Base-by-base conservation (phyloP, 2,797 vertebrate genomes). In the Schizopygopsis pylzovi region DNA sequence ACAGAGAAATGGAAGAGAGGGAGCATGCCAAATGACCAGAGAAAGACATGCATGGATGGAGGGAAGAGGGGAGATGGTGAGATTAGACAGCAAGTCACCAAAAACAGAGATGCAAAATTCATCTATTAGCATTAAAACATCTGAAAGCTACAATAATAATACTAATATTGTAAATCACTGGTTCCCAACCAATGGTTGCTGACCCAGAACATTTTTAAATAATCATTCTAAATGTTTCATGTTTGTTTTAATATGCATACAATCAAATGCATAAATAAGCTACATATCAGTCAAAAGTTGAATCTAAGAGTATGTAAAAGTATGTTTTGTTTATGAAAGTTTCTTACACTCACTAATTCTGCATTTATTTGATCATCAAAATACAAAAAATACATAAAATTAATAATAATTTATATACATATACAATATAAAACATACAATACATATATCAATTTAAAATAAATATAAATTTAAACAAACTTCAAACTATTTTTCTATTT, bases 1-100 rank as follows among this genome's bases (percentile, higher is more conserved):
- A 67, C 52, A 81, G 56, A 87, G 86, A 82, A 81, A 72, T 87
- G 83, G 81, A 90, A 59, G 73, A 87, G 85, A 82, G 83, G 83
- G 83, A 72, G 80, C 80, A 43, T 89, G 88, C 88, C 89, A 86
- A 89, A 89, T 89, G 89, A 83, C 81, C 75, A 87, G 83, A 88
- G 85, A 83, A 86, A 88, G 77, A 81, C 82, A 83, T 85, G 85
- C 86, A 88, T 88, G 86, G 81, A 88, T 91, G 85, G 79, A 90
- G 87, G 76, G 41, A 81, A 91, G 83, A 91, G 85, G 83, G 83
- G 88, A 85, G 83, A 87, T 25, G 72, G 68, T 63, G 43, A 77
- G 82, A 84, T 91, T 90, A 91, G 89, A 88, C 61, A 25, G 79
- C 68, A 83, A 54, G 59, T 68, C 8, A 82, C 7, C 22, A 56